phyloP scores from a whole-genome alignment of 2,888 invertebrate species.

The Chymomyza procnemis region DNA sequence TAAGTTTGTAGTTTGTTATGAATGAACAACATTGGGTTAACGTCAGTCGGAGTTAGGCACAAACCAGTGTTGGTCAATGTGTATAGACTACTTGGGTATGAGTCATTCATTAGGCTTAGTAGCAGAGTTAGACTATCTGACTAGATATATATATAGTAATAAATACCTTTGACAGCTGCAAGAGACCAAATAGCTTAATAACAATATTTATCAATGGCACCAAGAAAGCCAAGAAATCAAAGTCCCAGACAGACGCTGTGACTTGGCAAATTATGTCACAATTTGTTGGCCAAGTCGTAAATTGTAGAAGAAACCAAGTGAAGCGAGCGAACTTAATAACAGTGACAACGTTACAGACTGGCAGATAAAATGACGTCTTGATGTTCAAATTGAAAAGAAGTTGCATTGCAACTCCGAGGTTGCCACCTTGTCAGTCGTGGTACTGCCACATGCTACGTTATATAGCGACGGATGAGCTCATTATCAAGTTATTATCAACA shows the following conservation, averaged over 20 bases:
- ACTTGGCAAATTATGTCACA: conserved; percentile 52
- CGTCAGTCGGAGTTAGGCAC: background rate
- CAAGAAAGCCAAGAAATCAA: background rate
- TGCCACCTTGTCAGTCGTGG: background rate
- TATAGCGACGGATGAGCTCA: conserved; percentile 53
- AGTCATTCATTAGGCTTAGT: background rate
- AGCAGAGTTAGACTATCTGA: background rate
- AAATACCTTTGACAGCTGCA: conserved; percentile 55
- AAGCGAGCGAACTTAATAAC: conserved; percentile 23
- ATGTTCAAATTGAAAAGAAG: background rate
- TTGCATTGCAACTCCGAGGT: background rate
- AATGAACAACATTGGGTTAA: conserved; percentile 17
- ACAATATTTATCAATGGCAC: conserved; percentile 24
- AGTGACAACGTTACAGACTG: conserved; percentile 1
- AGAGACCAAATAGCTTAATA: conserved; percentile 2
- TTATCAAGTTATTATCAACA: conserved; percentile 62
- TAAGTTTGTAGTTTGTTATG: conserved; percentile 23
- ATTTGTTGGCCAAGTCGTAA: conserved; percentile 51
- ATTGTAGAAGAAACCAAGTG: conserved; percentile 19
- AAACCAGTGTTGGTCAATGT: background rate
- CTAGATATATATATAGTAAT: conserved; percentile 31
- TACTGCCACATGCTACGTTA: conserved; percentile 20
- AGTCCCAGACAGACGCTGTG: background rate
- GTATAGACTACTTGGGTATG: background rate
- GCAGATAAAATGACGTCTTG: background rate